Evolutionary conservation across 2,113 vertebrate genomes (phyloP).

Genomic region (Hemibagrus wyckioides): DNA sequence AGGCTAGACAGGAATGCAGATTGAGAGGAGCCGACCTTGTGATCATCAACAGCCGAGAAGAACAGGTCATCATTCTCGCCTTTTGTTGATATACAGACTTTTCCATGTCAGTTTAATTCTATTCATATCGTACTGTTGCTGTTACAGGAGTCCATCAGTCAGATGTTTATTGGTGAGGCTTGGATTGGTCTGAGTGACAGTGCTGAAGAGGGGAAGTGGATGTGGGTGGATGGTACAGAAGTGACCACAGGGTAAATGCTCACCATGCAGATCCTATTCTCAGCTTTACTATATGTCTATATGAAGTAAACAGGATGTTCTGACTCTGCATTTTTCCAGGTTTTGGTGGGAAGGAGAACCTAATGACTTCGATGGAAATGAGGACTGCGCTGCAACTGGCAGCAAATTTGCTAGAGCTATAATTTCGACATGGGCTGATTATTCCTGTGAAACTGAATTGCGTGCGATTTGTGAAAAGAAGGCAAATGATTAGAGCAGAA

Average conservation of each 20-base stretch:
- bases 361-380: not conserved
- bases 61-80: not conserved
- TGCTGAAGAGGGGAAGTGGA: not conserved
- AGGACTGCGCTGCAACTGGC: conserved; percentile 5
- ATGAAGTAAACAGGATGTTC: not conserved
- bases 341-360: not conserved
- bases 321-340: conserved; percentile 2
- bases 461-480: not conserved
- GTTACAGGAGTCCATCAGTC: not conserved
- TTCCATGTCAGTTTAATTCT: not conserved
- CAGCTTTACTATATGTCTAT: too few relatives aligned
- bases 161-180: not conserved
- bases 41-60: not conserved
- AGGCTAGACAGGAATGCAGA: not conserved
- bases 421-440: not conserved
- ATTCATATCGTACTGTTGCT: not conserved
- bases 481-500: not conserved
- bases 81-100: not conserved
- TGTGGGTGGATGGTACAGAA: not conserved
- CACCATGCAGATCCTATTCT: not conserved
- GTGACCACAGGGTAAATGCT: not conserved
- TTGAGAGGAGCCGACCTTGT: not conserved
- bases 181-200: not conserved
- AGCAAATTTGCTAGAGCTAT: not conserved
- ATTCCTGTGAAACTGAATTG: not conserved